Evolutionary conservation across 2,888 invertebrate species (phyloP).

Genomic region (Coelopa pilipes): DNA sequence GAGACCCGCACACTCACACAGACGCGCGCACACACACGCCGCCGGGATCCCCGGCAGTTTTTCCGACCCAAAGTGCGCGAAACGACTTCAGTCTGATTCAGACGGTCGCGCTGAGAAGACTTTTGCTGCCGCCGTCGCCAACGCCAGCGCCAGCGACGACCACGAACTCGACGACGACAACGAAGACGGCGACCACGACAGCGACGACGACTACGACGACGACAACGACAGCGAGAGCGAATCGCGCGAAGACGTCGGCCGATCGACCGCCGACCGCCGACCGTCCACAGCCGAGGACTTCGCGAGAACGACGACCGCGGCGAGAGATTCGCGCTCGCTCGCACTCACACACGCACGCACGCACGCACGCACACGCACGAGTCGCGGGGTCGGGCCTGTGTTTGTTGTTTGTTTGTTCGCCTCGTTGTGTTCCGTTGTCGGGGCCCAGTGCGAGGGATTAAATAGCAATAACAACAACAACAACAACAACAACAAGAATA

Average conservation of each 20-base stretch:
- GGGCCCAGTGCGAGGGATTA: background rate
- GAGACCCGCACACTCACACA: constrained; percentile 41
- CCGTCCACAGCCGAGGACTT: background rate
- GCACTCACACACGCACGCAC: constrained; percentile 19
- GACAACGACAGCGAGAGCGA: too few relatives aligned
- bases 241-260: too few relatives aligned
- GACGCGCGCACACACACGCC: too few relatives aligned
- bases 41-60: constrained; percentile 57
- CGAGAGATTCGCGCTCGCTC: background rate
- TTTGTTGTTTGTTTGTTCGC: background rate
- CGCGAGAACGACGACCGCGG: background rate
- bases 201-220: background rate
- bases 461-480: background rate
- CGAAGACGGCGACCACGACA: constrained; percentile 18
- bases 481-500: constrained; percentile 10
- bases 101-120: constrained; percentile 68
- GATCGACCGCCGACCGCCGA: background rate
- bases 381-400: background rate
- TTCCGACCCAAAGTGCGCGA: constrained; percentile 67
- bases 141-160: constrained; percentile 23
- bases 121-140: constrained; percentile 51
- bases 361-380: constrained; percentile 25
- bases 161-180: constrained; percentile 26
- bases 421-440: background rate
- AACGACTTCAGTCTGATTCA: constrained; percentile 67